Conservation (phyloP, 2,888 invertebrate species). For the Isoperla grammatica region DNA sequence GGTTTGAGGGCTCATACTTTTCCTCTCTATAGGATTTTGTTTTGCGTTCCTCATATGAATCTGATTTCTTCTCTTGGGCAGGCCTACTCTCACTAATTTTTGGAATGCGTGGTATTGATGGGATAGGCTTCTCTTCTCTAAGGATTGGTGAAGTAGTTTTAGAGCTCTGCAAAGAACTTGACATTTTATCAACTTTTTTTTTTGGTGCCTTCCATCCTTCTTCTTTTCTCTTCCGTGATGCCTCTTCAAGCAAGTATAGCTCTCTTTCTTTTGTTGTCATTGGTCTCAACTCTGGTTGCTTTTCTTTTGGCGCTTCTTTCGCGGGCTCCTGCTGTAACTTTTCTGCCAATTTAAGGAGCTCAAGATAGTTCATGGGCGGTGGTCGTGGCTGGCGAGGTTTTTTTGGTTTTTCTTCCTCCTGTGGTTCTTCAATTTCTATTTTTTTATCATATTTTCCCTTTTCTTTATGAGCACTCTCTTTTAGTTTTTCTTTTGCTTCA, state of each 20-base stretch:
- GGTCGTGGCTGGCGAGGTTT: conserved; percentile 49
- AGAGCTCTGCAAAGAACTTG: conserved; percentile 4
- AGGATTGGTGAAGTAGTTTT: background rate
- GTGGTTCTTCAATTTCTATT: conserved; percentile 9
- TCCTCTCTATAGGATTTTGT: background rate
- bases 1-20: background rate
- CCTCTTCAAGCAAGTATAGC: conserved; percentile 67
- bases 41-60: background rate
- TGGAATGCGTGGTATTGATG: conserved; percentile 10
- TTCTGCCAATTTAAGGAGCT: conserved; percentile 73
- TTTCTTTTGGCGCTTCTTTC: conserved; percentile 51
- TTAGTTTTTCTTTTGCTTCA: background rate
- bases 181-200: conserved; percentile 5
- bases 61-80: background rate
- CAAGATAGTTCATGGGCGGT: conserved; percentile 72
- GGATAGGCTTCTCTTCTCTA: background rate
- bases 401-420: conserved; percentile 53
- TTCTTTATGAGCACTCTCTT: background rate
- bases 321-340: conserved; percentile 78
- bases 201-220: conserved; percentile 12
- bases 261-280: conserved; percentile 76
- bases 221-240: conserved; percentile 44
- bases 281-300: conserved; percentile 54
- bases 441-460: background rate
- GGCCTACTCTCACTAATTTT: background rate